A percentile compares a stretch with the other conserved stretches of the same genome.
Conservation (phyloP, 2,797 vertebrate species). For the Alfaro cultratus region DNA sequence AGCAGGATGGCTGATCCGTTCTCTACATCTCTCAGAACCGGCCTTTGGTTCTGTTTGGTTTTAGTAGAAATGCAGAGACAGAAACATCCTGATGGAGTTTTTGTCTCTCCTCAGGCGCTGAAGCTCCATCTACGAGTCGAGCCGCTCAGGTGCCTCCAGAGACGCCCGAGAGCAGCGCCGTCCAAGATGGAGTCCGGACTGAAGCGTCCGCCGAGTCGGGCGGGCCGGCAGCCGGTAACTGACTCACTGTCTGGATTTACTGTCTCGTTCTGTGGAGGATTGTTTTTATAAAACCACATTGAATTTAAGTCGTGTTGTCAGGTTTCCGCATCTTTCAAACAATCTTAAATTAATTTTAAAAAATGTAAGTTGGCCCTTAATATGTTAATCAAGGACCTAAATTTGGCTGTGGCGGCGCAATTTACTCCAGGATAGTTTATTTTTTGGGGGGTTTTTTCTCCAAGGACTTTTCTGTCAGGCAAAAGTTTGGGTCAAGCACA, state of each 20-base stretch:
- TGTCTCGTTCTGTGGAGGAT: not conserved
- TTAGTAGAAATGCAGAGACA: not conserved
- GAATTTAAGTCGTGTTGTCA: not conserved
- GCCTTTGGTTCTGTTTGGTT: not conserved
- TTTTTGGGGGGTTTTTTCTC: too few relatives aligned
- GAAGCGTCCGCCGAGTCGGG: constrained; percentile 55
- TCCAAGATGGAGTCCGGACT: constrained; percentile 36
- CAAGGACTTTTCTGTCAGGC: too few relatives aligned
- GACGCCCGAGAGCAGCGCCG: constrained; percentile 22
- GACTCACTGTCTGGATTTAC: not conserved
- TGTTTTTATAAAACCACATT: not conserved
- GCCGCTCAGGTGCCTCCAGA: constrained; percentile 29
- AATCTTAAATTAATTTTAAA: too few relatives aligned
- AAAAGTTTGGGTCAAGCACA: too few relatives aligned
- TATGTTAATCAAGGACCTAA: too few relatives aligned
- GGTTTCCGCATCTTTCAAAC: too few relatives aligned
- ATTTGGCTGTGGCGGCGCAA: too few relatives aligned
- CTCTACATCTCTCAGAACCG: not conserved
- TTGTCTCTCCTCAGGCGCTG: constrained; percentile 47
- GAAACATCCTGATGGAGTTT: not conserved
- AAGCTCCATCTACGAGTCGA: constrained; percentile 66
- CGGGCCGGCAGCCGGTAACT: constrained; percentile 60
- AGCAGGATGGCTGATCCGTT: not conserved
- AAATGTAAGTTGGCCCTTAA: too few relatives aligned
- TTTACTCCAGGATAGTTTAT: too few relatives aligned